Base-by-base conservation (phyloP, 2,888 invertebrate genomes). In the Camptogramma bilineatum region DNA sequence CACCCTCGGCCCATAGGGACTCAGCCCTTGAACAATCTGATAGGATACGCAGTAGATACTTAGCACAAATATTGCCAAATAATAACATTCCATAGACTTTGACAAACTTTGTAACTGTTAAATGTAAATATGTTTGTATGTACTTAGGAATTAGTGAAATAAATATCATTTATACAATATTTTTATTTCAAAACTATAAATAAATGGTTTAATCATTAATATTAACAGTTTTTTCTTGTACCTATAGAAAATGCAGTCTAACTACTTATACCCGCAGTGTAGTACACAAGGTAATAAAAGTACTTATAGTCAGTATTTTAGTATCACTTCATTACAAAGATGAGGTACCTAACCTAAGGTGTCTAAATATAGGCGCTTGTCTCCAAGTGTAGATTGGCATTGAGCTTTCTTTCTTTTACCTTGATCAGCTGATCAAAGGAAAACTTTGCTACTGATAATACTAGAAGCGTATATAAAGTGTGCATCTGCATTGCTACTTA, bases 21-120 rank as follows among this genome's bases (percentile, higher is more conserved):
- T 72, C 80, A 1, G 78, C 88, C 8, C 84, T 79, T 56, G 81
- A 78, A 13, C 88, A 90, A 63, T 92, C 93, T 2, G 88, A 92
- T 73, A 85, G 93, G 65, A 93, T 93, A 74, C 88, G 93, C 72
- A 88, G 86, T 70, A 82, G 90, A 82, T 93, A 93, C 76, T 82
- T 93, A 74, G 79, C 92, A 73, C 93, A 91, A 82, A 89, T 93
- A 78, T 82, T 92, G 70, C 88, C 92, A 71, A 85, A 82, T 66
- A 84, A 85, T 71, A 87, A 85, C 84, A 84, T 84, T 82, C 85
- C 86, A 52, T 72, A 68, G 86, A 90, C 48, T 48, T 34, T 82
- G 75, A 88, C 83, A 74, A 58, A 73, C 68, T 61, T 72, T 68
- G 57, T 68, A 69, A n/a, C 59, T 46, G 62, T 69, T 69, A 52